Conservation (phyloP, 2,888 invertebrate species). For the Lithophane leautieri region DNA sequence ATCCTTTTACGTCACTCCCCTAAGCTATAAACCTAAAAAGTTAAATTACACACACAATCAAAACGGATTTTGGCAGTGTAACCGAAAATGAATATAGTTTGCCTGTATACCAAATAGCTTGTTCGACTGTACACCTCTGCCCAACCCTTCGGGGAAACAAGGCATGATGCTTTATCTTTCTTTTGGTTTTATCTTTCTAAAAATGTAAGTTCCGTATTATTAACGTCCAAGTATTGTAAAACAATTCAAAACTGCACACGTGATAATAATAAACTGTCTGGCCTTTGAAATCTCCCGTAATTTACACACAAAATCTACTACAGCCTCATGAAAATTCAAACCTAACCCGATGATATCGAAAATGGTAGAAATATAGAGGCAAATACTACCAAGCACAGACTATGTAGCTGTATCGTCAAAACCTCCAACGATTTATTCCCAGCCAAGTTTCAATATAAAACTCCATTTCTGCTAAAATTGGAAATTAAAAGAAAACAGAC, state of each 20-base stretch:
- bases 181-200: background rate
- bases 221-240: background rate
- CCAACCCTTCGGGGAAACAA: background rate
- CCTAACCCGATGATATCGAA: background rate
- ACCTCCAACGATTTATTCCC: background rate
- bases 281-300: background rate
- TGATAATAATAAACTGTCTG: background rate
- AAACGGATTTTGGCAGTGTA: no score
- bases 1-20: no score
- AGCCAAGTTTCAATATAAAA: slow-evolving; percentile 13
- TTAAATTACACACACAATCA: no score
- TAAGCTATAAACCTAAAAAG: no score
- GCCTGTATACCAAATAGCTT: no score
- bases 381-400: slow-evolving; percentile 6
- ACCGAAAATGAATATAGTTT: no score
- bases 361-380: background rate
- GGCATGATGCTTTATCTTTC: background rate
- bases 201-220: no score
- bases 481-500: slow-evolving; percentile 61
- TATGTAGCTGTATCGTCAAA: background rate
- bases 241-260: background rate
- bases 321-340: slow-evolving; percentile 9
- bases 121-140: background rate
- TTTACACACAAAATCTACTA: background rate
- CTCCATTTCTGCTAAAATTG: slow-evolving; percentile 20